These are phyloP conservation scores for Tiliacea aurago DNA, from an alignment of 2,888 invertebrate species.

Conservation along the genomic window DNA sequence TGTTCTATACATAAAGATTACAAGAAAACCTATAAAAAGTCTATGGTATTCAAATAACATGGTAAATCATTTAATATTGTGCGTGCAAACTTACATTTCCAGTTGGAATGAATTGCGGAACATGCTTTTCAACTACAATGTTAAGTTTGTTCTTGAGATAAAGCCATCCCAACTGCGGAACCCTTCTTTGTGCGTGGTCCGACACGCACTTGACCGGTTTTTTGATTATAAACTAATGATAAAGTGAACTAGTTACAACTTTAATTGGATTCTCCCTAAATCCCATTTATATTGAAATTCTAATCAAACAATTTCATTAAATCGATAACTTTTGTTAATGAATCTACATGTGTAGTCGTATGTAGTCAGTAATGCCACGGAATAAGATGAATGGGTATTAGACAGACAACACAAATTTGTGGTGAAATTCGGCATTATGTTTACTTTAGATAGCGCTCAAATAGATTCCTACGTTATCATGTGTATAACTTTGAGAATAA, in stretches of 20 bases:
- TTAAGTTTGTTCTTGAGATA: too few species aligned
- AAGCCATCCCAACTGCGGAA: too few species aligned
- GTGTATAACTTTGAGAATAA: slow-evolving; percentile 21
- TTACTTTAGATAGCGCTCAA: slow-evolving; percentile 10
- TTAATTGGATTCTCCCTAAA: slow-evolving; percentile 22
- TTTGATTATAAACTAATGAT: neutral
- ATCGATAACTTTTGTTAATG: slow-evolving; percentile 10
- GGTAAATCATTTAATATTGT: too few species aligned
- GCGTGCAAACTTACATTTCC: too few species aligned
- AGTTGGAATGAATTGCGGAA: too few species aligned
- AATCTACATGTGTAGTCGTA: slow-evolving; percentile 12
- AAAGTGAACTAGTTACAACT: slow-evolving; percentile 13
- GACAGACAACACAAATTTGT: slow-evolving; percentile 10
- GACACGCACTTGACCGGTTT: too few species aligned
- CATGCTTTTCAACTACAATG: too few species aligned
- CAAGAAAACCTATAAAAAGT: too few species aligned
- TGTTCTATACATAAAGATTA: too few species aligned
- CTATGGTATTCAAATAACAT: too few species aligned
- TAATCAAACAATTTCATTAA: slow-evolving; percentile 6
- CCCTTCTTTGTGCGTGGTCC: too few species aligned
- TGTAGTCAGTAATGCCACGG: neutral
- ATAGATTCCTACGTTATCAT: slow-evolving; percentile 1
- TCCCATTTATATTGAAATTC: slow-evolving; percentile 26
- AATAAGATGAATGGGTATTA: slow-evolving; percentile 18
- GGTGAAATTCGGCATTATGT: slow-evolving; percentile 7